Evolutionary conservation across 2,797 vertebrate species (phyloP).

Genomic region (Takifugu ocellatus): DNA sequence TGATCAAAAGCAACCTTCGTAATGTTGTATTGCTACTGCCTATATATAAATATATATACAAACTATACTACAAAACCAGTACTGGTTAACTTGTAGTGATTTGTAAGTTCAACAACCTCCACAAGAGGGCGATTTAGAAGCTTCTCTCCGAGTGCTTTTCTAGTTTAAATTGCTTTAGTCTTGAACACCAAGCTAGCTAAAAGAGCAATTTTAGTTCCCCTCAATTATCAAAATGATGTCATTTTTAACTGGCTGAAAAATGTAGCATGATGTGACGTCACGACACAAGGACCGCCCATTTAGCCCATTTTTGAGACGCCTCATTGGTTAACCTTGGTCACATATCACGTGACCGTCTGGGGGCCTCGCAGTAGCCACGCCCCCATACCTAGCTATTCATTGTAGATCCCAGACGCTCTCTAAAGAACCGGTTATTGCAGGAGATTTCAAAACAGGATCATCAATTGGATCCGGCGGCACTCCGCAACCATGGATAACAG

Average conservation of each 20-base stretch:
- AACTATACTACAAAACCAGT: too few species aligned
- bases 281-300: conserved; percentile 57
- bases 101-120: too few species aligned
- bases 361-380: conserved; percentile 25
- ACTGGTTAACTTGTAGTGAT: too few species aligned
- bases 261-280: conserved; percentile 75
- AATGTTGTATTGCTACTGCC: too few species aligned
- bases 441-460: conserved; percentile 19
- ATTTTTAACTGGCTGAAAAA: conserved; percentile 70
- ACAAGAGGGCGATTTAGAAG: too few species aligned
- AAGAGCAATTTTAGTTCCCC: conserved; percentile 8
- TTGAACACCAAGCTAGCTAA: conserved; percentile 33
- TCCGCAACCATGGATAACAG: neutral
- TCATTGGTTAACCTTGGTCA: conserved; percentile 32
- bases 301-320: conserved; percentile 72
- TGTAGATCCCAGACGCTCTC: conserved; percentile 2
- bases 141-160: too few species aligned
- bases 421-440: conserved; percentile 17
- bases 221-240: conserved; percentile 13
- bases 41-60: too few species aligned
- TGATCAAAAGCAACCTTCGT: too few species aligned
- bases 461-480: neutral
- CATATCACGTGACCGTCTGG: conserved; percentile 61
- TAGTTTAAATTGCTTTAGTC: neutral
- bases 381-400: conserved; percentile 47